These are phyloP conservation scores for Heteronetta atricapilla DNA, from an alignment of 2,113 vertebrate genomes.

Conservation along the genomic window DNA sequence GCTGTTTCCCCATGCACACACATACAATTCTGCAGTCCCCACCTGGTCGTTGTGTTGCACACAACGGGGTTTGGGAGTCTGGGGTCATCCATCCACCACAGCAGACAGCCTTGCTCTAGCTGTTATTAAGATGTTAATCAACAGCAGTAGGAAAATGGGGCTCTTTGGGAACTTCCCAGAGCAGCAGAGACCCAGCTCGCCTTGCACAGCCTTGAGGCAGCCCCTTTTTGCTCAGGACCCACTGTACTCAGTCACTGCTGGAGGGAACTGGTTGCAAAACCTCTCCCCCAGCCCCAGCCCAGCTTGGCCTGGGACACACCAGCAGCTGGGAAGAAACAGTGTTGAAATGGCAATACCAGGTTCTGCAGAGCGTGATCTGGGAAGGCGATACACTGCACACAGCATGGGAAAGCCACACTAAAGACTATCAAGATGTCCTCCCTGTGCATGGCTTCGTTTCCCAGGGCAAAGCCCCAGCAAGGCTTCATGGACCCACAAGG, in stretches of 20 bases:
- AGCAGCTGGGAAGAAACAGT: background rate
- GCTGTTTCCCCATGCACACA: background rate
- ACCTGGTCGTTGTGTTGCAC: background rate
- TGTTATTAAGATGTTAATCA: background rate
- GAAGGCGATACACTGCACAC: rapidly evolving
- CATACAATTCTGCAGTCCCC: background rate
- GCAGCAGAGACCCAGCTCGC: background rate
- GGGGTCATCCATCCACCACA: background rate
- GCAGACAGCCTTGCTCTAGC: background rate
- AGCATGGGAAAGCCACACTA: background rate
- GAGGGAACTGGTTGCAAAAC: background rate
- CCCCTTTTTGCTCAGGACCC: background rate
- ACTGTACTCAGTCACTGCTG: background rate
- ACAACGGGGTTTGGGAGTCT: too few species aligned
- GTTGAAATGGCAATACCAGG: background rate
- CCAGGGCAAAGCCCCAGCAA: background rate
- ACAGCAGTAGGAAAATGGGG: background rate
- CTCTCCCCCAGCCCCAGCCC: background rate
- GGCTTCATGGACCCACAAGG: rapidly evolving
- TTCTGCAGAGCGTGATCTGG: background rate
- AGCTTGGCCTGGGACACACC: rapidly evolving
- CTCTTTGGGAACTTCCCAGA: background rate
- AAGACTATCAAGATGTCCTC: background rate
- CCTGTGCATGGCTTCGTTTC: rapidly evolving
- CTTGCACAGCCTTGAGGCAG: background rate